These are phyloP conservation scores for Ranitomeya variabilis DNA, from an alignment of 2,113 vertebrate species.

Conservation along the genomic window DNA sequence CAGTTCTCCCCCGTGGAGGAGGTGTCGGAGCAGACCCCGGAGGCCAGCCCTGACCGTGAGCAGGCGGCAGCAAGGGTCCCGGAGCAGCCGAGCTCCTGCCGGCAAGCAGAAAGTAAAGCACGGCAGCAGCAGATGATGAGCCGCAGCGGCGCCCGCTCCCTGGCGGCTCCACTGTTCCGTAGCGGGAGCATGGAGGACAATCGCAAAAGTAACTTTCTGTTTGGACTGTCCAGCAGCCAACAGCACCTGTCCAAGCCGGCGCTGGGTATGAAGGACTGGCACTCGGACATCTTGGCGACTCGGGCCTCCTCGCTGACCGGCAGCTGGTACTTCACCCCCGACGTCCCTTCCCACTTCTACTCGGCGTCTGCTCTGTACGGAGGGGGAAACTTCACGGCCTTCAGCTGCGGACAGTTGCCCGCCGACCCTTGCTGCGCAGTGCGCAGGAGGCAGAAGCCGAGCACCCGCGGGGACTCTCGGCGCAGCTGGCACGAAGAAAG, in stretches of 20 bases:
- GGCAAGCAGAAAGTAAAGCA: conserved; percentile 65
- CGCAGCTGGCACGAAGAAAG: conserved; percentile 97
- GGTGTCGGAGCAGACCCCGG: conserved; percentile 88
- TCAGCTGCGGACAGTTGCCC: conserved; percentile 79
- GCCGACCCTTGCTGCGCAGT: conserved; percentile 76
- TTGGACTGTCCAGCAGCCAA: conserved; percentile 86
- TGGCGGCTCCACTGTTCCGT: conserved; percentile 76
- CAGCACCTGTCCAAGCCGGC: conserved; percentile 81
- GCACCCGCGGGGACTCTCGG: conserved; percentile 80
- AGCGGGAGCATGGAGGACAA: conserved; percentile 89
- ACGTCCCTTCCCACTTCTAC: conserved; percentile 83
- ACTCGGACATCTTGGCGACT: conserved; percentile 88
- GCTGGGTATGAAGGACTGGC: conserved; percentile 88
- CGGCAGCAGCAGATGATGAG: conserved; percentile 64
- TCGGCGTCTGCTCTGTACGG: conserved; percentile 81
- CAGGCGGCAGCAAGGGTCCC: conserved; percentile 60
- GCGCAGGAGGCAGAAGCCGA: conserved; percentile 78
- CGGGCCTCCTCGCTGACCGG: conserved; percentile 74
- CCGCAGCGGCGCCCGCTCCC: conserved; percentile 54
- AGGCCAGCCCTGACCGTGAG: conserved; percentile 83
- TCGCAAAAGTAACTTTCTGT: conserved; percentile 75
- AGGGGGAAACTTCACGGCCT: conserved; percentile 68
- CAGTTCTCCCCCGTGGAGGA: conserved; percentile 93
- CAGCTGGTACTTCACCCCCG: conserved; percentile 87
- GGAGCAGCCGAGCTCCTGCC: conserved; percentile 18